Percentiles rank a stretch among this genome's conserved stretches.
phyloP scores from a whole-genome alignment of 2,113 vertebrate species.

The Dasyornis broadbenti region DNA sequence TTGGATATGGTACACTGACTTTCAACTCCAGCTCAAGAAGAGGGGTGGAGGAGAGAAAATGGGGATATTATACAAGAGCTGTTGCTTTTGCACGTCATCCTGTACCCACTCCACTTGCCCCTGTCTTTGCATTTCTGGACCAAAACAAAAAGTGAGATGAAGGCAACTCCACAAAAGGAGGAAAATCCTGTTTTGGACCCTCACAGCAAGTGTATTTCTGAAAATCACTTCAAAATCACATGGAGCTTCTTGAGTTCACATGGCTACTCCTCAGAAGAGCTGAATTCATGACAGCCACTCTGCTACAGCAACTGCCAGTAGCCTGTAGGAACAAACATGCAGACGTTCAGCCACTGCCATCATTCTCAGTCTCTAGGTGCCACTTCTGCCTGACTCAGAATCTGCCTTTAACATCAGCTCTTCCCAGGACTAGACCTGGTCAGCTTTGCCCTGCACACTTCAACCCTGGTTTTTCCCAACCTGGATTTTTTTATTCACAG shows the following conservation, averaged over 20 bases:
- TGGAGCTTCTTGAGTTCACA: neutral
- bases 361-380: neutral
- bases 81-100: neutral
- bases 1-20: neutral
- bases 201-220: neutral
- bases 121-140: neutral
- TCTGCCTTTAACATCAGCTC: neutral
- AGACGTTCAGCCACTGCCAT: neutral
- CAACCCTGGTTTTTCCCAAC: neutral
- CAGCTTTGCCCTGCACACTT: neutral
- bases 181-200: neutral
- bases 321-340: accelerated
- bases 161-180: neutral
- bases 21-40: neutral
- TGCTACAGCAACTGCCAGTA: neutral
- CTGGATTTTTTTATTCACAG: neutral
- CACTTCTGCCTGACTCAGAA: neutral
- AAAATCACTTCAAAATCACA: neutral
- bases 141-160: neutral
- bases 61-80: neutral
- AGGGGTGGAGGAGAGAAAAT: accelerated
- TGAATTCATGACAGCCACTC: neutral
- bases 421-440: neutral
- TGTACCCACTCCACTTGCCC: neutral
- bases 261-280: neutral